Conservation (phyloP, 2,113 vertebrate genomes). For the Agelaius tricolor region DNA sequence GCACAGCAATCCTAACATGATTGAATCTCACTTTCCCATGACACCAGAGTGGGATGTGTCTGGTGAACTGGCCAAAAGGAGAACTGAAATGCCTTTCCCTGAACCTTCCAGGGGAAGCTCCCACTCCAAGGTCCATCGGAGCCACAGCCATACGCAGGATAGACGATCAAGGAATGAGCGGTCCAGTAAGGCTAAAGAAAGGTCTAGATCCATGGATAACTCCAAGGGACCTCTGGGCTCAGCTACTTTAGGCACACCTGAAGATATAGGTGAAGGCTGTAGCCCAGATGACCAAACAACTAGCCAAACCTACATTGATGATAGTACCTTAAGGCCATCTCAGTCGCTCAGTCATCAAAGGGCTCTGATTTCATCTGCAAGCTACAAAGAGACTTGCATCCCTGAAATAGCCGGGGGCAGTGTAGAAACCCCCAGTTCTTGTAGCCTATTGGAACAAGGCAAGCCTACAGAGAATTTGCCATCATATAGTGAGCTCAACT, state of each 20-base stretch:
- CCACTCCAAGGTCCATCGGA: slow-evolving; percentile 95
- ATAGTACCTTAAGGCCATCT: slow-evolving; percentile 89
- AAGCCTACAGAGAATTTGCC: slow-evolving; percentile 86
- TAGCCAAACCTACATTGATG: slow-evolving; percentile 89
- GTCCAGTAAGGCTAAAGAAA: slow-evolving; percentile 95
- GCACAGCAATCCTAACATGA: slow-evolving; percentile 89
- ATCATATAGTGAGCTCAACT: slow-evolving; percentile 86
- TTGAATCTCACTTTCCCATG: slow-evolving; percentile 94
- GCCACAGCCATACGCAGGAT: slow-evolving; percentile 98
- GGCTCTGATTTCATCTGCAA: slow-evolving; percentile 79
- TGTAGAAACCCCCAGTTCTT: slow-evolving; percentile 84
- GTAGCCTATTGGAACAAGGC: slow-evolving; percentile 86
- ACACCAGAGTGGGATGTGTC: slow-evolving; percentile 98
- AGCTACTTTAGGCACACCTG: slow-evolving; percentile 83
- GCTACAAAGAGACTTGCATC: slow-evolving; percentile 84
- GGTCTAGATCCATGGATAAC: slow-evolving; percentile 97
- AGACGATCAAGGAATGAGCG: slow-evolving; percentile 92
- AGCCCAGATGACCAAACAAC: slow-evolving; percentile 85
- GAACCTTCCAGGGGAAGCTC: slow-evolving; percentile 94
- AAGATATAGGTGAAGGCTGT: slow-evolving; percentile 87
- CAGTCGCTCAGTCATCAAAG: slow-evolving; percentile 85
- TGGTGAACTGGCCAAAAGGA: slow-evolving; percentile 92
- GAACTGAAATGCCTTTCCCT: slow-evolving; percentile 98
- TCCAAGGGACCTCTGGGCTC: slow-evolving; percentile 90
- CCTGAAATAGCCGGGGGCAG: slow-evolving; percentile 82